Percentiles rank a stretch among this genome's conserved stretches.
Evolutionary conservation across 2,113 vertebrate species (phyloP).

Genomic region (Acanthisitta chloris): DNA sequence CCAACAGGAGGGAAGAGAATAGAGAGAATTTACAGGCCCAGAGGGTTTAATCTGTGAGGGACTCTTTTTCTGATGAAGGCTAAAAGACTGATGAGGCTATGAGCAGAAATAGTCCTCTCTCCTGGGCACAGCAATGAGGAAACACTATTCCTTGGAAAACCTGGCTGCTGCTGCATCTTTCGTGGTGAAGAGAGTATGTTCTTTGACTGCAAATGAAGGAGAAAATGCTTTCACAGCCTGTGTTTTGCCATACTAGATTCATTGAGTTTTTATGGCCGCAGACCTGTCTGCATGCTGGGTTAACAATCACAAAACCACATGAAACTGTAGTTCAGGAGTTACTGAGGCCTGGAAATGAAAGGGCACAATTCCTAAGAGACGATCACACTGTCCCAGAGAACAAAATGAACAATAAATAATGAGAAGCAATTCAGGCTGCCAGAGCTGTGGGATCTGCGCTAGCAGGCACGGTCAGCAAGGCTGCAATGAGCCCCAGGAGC

Average conservation of each 20-base stretch:
- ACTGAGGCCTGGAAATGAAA: constrained; percentile 75
- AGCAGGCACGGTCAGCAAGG: not conserved
- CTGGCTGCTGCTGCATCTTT: constrained; percentile 46
- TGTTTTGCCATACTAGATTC: constrained; percentile 66
- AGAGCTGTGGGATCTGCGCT: constrained; percentile 24
- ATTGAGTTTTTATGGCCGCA: constrained; percentile 69
- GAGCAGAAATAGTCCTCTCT: constrained; percentile 41
- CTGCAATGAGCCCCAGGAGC: not conserved
- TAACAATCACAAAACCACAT: constrained; percentile 78
- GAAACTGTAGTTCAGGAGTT: constrained; percentile 72
- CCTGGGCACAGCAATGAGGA: constrained; percentile 32
- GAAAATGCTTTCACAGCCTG: constrained; percentile 63
- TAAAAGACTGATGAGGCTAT: not conserved
- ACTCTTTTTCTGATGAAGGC: not conserved
- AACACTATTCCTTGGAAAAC: constrained; percentile 55
- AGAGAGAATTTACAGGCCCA: not conserved
- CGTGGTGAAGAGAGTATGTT: constrained; percentile 8
- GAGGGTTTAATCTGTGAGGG: not conserved
- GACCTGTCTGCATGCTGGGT: constrained; percentile 71
- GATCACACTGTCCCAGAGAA: constrained; percentile 47
- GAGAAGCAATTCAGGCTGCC: constrained; percentile 49
- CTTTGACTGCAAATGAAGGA: constrained; percentile 76
- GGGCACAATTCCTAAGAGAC: constrained; percentile 68
- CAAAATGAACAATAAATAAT: constrained; percentile 66
- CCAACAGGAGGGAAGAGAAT: not conserved